A percentile compares a stretch with the other conserved stretches of the same genome.
Conservation (phyloP, 2,113 vertebrate species). For the Oreotrochilus melanogaster region DNA sequence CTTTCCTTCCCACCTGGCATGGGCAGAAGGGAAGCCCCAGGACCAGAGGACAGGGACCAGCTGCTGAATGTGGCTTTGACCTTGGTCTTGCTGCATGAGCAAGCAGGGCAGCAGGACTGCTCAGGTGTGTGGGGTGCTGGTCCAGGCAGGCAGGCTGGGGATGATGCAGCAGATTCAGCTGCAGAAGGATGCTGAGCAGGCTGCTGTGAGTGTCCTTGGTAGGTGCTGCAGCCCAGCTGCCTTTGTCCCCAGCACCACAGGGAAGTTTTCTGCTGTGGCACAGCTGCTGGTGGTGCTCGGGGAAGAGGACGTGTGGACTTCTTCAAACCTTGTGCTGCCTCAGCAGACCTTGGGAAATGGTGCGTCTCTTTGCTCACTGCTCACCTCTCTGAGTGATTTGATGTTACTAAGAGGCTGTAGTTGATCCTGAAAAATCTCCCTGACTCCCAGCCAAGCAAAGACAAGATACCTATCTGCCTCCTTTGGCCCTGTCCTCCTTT, state of each 20-base stretch:
- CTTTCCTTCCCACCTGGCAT: neutral
- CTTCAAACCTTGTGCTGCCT: neutral
- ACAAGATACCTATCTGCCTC: neutral
- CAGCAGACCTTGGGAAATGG: neutral
- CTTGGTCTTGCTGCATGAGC: neutral
- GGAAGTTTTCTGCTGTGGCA: neutral
- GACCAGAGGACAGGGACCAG: neutral
- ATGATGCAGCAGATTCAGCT: neutral
- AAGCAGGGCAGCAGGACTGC: neutral
- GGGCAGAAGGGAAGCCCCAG: neutral
- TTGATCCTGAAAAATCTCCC: neutral
- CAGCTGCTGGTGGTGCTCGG: neutral
- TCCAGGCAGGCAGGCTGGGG: neutral
- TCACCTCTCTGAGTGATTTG: neutral
- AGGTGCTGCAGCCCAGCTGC: neutral
- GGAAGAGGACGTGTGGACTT: neutral
- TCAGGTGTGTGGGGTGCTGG: neutral
- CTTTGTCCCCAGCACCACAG: accelerated
- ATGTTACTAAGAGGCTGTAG: neutral
- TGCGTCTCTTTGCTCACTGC: accelerated
- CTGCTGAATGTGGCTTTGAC: neutral
- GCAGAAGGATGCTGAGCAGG: neutral
- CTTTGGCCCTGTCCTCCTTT: neutral
- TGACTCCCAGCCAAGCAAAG: neutral
- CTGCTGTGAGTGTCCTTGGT: neutral